Evolutionary conservation across 2,797 vertebrate species (phyloP), one percentile per base, ranked within the genome.

Genomic region (Lithobates sylvaticus): DNA sequence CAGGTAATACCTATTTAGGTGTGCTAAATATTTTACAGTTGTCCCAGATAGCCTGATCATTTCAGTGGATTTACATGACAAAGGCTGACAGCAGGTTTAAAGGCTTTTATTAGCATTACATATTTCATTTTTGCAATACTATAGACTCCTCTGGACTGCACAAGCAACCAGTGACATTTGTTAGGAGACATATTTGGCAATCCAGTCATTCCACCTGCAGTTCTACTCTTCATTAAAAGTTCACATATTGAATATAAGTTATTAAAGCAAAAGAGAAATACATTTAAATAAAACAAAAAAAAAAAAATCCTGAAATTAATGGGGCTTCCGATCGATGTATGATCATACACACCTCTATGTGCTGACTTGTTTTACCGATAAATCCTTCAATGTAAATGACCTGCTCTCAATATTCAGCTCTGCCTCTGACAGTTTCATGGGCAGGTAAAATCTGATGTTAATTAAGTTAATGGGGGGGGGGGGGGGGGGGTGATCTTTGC

Each of bases 61-160:
- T 23, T 65, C 6, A 65, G 10, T 65, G 61, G 23, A 65, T 65
- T 65, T 65, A 65, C n/a, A 65, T 65, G 61, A 65, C 61, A 65
- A 65, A 61, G n/a, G 16, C 61, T 23, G n/a, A 65, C 10, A 12
- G n/a, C 61, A 65, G 61, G 61, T 65, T n/a, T 23, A 65, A 65
- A 65, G 61, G 61, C 21, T 65, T 65, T 65, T 65, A 65, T 65
- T 65, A 65, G 61, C 61, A 65, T 65, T 65, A 64, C 58, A 65
- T 7, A 54, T 54, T 54, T n/a, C 2, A 32, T 65, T 23, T 65
- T 65, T 23, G 61, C 61, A 65, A 23, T 65, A 23, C n/a, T 65
- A 10, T 23, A 65, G n/a, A 12, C 61, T 26, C 61, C 23, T 65
- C 23, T 65, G 61, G 61, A 26, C 61, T 65, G 61, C 61, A 26